Percentiles rank a stretch among this genome's conserved stretches.
Evolutionary conservation across 2,797 vertebrate species (phyloP).

Genomic region (Cetoscarus ocellatus): DNA sequence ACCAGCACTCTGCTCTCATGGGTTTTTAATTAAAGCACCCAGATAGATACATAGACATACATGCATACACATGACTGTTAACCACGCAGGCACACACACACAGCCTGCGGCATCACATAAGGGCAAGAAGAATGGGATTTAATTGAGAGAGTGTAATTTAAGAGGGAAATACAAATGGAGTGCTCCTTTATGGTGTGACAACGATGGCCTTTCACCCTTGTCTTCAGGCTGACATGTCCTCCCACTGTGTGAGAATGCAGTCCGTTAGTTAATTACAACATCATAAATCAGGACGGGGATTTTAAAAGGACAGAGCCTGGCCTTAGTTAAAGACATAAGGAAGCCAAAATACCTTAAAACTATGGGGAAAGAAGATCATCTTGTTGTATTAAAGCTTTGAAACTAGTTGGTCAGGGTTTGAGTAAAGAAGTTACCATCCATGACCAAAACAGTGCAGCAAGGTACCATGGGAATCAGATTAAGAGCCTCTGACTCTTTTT

Average conservation of each 20-base stretch:
- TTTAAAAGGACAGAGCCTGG: neutral
- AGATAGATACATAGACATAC: constrained; percentile 34
- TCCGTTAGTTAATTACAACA: constrained; percentile 47
- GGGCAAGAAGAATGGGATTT: constrained; percentile 47
- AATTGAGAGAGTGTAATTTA: constrained; percentile 63
- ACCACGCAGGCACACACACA: constrained; percentile 11
- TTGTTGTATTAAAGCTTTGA: neutral
- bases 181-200: constrained; percentile 54
- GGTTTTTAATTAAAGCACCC: constrained; percentile 70
- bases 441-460: neutral
- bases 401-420: too few species aligned
- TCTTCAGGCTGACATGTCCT: constrained; percentile 23
- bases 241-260: constrained; percentile 46
- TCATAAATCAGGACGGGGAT: constrained; percentile 38
- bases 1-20: constrained; percentile 42
- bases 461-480: too few species aligned
- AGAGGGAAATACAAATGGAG: constrained; percentile 45
- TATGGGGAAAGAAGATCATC: neutral
- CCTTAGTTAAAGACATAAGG: neutral
- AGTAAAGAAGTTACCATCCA: neutral
- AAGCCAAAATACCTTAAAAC: neutral
- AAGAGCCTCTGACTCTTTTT: too few species aligned
- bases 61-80: constrained; percentile 11
- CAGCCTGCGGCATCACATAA: constrained; percentile 22
- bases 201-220: constrained; percentile 37